These are phyloP conservation scores for Sebastes flavidus DNA, from an alignment of 2,797 vertebrate species.

Conservation along the genomic window DNA sequence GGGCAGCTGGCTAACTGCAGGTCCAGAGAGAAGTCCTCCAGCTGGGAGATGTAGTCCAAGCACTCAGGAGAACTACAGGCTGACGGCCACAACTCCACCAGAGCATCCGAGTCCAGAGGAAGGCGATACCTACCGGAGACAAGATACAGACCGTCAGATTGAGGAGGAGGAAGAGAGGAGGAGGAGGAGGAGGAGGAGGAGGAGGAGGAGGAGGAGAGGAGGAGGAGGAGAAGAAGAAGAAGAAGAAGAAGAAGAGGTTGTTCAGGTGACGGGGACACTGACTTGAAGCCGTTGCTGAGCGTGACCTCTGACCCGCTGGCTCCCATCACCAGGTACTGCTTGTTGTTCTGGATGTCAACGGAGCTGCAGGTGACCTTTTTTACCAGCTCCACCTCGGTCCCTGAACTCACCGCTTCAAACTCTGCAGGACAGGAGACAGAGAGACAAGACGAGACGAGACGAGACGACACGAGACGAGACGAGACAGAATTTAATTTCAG, in stretches of 20 bases:
- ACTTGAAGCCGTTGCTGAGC: slow-evolving; percentile 49
- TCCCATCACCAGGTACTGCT: slow-evolving; percentile 90
- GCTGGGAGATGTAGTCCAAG: slow-evolving; percentile 57
- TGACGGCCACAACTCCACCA: slow-evolving; percentile 89
- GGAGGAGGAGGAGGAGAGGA: fast-evolving
- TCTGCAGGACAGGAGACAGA: slow-evolving; percentile 63
- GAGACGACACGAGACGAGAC: too few relatives aligned
- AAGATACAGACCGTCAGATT: background rate
- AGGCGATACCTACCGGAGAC: slow-evolving; percentile 86
- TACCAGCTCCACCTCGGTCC: slow-evolving; percentile 84
- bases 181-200: too few relatives aligned
- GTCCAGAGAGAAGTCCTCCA: slow-evolving; percentile 76
- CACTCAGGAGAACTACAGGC: slow-evolving; percentile 75
- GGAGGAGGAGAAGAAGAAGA: background rate
- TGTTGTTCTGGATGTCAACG: slow-evolving; percentile 75
- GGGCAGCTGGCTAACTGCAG: slow-evolving; percentile 38
- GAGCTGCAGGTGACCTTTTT: slow-evolving; percentile 86
- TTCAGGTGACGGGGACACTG: slow-evolving; percentile 16
- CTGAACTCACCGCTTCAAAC: slow-evolving; percentile 71
- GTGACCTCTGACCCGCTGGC: slow-evolving; percentile 85
- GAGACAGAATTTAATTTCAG: too few relatives aligned
- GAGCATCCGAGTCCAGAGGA: slow-evolving; percentile 87
- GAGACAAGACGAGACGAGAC: too few relatives aligned
- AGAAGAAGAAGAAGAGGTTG: background rate
- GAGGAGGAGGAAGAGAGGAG: too few relatives aligned